Evolutionary conservation across 1,140 invertebrate genomes (phyloP).

Genomic region (Drosophila nigrodunni): DNA sequence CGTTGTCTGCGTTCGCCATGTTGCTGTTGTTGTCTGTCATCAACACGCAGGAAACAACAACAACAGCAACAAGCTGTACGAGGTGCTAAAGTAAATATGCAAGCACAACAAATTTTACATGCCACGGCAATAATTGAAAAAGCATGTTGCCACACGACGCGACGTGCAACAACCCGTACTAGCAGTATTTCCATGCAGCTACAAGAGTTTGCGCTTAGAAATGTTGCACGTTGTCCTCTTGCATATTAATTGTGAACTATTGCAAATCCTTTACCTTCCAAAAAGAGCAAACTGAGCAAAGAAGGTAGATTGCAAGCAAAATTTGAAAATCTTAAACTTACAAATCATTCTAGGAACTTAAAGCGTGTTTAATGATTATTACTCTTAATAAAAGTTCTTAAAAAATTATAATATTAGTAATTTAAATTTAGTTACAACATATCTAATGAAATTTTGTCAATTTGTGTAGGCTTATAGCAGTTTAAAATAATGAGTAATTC

Average conservation of each 20-base stretch:
- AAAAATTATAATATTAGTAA: no score
- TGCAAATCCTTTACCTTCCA: slow-evolving; percentile 3
- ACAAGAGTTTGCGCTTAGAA: slow-evolving; percentile 68
- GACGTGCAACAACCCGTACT: slow-evolving; percentile 29
- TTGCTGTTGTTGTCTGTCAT: slow-evolving; percentile 48
- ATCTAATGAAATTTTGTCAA: no score
- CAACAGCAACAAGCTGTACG: slow-evolving; percentile 33
- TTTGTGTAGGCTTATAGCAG: no score
- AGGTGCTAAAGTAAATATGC: slow-evolving; percentile 75
- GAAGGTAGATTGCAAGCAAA: background rate
- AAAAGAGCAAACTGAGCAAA: background rate
- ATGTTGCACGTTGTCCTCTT: background rate
- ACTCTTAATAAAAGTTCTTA: no score
- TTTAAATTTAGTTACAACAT: no score
- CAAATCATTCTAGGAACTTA: background rate
- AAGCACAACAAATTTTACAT: slow-evolving; percentile 70
- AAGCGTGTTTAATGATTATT: no score
- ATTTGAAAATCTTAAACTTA: background rate
- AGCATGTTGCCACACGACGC: slow-evolving; percentile 69
- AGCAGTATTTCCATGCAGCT: slow-evolving; percentile 47
- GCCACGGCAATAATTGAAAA: slow-evolving; percentile 73
- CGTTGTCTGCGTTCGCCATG: slow-evolving; percentile 25
- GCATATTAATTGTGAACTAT: slow-evolving; percentile 29
- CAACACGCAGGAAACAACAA: slow-evolving; percentile 47
- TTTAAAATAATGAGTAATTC: no score